Evolutionary conservation across 2,888 invertebrate species (phyloP).

Genomic region (Scaeva pyrastri): DNA sequence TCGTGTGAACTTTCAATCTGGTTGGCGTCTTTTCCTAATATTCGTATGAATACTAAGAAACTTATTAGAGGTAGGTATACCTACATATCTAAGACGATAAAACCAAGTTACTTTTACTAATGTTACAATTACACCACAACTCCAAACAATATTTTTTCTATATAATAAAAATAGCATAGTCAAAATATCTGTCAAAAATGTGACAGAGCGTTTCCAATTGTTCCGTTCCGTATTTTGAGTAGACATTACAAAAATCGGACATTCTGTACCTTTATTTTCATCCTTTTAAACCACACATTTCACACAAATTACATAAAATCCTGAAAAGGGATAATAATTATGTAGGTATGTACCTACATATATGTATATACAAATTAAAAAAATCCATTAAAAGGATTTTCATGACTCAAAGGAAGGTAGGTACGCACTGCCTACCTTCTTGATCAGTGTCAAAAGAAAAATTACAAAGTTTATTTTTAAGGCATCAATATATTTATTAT

Average conservation of each 20-base stretch:
- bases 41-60: no score
- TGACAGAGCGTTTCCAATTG: conserved; percentile 45
- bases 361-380: conserved; percentile 34
- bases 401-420: conserved; percentile 20
- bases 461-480: conserved; percentile 38
- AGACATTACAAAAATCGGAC: no score
- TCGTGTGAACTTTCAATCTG: no score
- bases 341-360: no score
- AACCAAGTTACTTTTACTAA: no score
- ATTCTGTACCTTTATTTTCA: no score
- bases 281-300: conserved; percentile 12
- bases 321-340: conserved; percentile 47
- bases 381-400: conserved; percentile 29
- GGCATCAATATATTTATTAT: conserved; percentile 37
- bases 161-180: not conserved
- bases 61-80: no score
- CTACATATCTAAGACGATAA: no score
- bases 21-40: no score
- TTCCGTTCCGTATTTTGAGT: conserved; percentile 54
- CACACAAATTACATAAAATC: conserved; percentile 41
- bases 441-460: conserved; percentile 33
- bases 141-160: no score
- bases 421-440: not conserved
- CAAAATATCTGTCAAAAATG: conserved; percentile 21
- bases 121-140: no score